Conservation (phyloP, 2,888 invertebrate genomes). For the Anthoptus insignis region DNA sequence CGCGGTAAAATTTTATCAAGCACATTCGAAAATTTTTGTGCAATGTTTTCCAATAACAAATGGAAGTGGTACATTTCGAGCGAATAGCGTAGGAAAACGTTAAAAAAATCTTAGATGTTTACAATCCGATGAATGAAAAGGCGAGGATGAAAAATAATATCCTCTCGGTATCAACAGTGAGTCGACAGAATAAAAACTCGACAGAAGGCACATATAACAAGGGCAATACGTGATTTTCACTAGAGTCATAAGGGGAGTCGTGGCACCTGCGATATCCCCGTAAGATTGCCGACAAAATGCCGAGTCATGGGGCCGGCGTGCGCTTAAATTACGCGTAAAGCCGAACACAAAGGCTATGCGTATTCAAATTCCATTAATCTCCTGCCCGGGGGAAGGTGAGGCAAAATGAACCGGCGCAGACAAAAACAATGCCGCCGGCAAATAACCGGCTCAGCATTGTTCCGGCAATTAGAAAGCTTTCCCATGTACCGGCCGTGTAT, state of each 20-base stretch:
- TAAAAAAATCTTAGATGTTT: conserved; percentile 41
- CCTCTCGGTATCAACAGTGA: conserved; percentile 59
- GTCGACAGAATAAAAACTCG: conserved; percentile 55
- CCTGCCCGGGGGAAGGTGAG: conserved; percentile 80
- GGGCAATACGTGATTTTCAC: conserved; percentile 65
- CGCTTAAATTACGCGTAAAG: conserved; percentile 86
- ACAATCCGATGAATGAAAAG: conserved; percentile 52
- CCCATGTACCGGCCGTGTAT: conserved; percentile 86
- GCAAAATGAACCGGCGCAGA: conserved; percentile 84
- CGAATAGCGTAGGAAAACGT: background rate
- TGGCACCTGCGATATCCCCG: conserved; percentile 69
- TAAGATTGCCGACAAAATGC: conserved; percentile 77
- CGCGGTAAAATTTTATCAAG: conserved; percentile 51
- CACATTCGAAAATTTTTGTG: conserved; percentile 28
- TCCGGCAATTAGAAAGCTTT: conserved; percentile 88
- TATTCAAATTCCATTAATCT: conserved; percentile 87
- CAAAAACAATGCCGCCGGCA: conserved; percentile 87
- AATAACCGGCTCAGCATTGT: conserved; percentile 87
- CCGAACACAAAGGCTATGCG: conserved; percentile 86
- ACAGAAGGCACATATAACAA: conserved; percentile 47
- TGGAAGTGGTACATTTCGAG: too few species aligned
- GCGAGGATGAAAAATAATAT: conserved; percentile 58
- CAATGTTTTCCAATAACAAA: background rate
- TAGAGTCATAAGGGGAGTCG: conserved; percentile 64
- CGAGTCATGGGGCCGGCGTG: conserved; percentile 80